phyloP scores from a whole-genome alignment of 2,797 vertebrate genomes.

The Rhinella marina region DNA sequence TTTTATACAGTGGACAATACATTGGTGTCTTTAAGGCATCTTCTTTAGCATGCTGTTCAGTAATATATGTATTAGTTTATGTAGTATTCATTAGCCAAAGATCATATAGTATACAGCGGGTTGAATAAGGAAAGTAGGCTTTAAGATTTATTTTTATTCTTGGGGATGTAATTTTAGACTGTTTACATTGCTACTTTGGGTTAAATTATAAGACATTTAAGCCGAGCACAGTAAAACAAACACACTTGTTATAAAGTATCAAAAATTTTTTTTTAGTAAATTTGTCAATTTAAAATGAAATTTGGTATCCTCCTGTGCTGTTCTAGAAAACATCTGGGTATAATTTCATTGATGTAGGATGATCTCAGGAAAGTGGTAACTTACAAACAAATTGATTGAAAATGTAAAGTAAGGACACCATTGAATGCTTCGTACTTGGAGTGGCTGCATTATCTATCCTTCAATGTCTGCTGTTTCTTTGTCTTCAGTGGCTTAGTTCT shows the following conservation, averaged over 20 bases:
- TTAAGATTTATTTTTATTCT: constrained; percentile 30
- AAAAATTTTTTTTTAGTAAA: constrained; percentile 48
- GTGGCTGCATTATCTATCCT: background rate
- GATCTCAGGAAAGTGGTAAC: constrained; percentile 51
- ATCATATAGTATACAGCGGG: constrained; percentile 38
- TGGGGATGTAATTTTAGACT: constrained; percentile 55
- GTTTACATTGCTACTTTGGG: constrained; percentile 61
- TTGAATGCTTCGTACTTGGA: background rate
- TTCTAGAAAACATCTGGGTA: constrained; percentile 57
- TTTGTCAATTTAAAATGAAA: constrained; percentile 61
- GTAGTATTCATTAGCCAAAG: constrained; percentile 41
- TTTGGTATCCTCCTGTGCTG: constrained; percentile 47
- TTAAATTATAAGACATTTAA: constrained; percentile 59
- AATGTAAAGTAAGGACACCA: constrained; percentile 58
- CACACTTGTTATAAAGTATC: constrained; percentile 51
- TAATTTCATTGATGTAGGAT: constrained; percentile 56
- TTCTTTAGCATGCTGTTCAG: constrained; percentile 25
- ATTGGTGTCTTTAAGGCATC: constrained; percentile 9
- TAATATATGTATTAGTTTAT: constrained; percentile 15
- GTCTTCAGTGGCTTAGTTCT: background rate
- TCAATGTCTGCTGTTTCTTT: background rate
- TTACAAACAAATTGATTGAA: constrained; percentile 39
- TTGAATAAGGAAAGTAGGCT: constrained; percentile 42
- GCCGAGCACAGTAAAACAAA: constrained; percentile 54
- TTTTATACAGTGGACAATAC: background rate